Evolutionary conservation across 2,113 vertebrate genomes (phyloP).

Genomic region (Phaetusa simplex): DNA sequence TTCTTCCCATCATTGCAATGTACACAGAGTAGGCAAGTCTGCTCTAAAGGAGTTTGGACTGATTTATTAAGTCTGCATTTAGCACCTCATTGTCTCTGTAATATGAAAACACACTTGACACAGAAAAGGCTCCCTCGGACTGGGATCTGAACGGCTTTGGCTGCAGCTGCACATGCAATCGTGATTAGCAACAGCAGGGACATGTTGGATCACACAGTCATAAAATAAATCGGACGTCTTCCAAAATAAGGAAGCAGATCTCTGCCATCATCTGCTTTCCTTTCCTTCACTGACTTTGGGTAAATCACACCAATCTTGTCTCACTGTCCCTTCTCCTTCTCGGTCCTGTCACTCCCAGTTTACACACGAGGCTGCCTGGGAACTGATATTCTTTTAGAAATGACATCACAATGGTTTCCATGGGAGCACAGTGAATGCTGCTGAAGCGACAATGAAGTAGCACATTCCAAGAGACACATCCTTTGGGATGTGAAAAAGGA

Average conservation of each 20-base stretch:
- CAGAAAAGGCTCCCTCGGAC: not conserved
- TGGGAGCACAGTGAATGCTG: not conserved
- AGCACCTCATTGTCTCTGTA: not conserved
- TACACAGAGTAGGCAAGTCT: not conserved
- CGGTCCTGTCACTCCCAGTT: not conserved
- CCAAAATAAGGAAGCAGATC: not conserved
- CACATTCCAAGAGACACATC: not conserved
- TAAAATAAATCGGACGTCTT: not conserved
- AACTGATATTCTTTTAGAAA: not conserved
- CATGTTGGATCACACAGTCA: not conserved
- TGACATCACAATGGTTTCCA: conserved; percentile 11
- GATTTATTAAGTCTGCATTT: not conserved
- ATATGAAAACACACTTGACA: not conserved
- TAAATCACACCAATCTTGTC: not conserved
- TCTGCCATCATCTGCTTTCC: not conserved
- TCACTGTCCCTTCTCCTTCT: not conserved
- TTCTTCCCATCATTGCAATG: not conserved
- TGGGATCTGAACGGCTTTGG: not conserved
- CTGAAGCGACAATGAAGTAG: not conserved
- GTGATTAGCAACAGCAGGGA: not conserved
- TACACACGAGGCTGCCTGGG: not conserved
- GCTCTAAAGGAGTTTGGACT: not conserved
- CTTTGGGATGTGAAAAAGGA: not conserved
- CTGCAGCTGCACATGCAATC: not conserved
- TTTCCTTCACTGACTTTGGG: not conserved